phyloP scores from a whole-genome alignment of 1,140 invertebrate species.

The Tetranychus cinnabarinus region DNA sequence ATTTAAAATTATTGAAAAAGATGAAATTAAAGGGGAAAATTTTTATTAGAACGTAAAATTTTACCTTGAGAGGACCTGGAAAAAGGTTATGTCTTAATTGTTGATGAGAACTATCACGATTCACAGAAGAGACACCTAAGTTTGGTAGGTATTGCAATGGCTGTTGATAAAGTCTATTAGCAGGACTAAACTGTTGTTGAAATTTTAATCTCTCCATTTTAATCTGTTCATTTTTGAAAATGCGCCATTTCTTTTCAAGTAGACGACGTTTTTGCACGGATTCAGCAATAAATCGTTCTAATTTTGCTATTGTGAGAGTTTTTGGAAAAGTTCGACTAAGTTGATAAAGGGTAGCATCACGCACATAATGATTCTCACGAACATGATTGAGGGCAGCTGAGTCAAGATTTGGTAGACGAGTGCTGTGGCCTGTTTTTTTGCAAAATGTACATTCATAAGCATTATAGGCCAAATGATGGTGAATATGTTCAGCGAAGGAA shows the following conservation, averaged over 20 bases:
- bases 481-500: background rate
- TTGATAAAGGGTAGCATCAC: background rate
- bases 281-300: background rate
- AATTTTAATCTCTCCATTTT: background rate
- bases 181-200: no score
- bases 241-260: background rate
- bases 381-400: background rate
- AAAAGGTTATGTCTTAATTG: no score
- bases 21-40: no score
- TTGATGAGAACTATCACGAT: no score
- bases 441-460: slow-evolving; percentile 1
- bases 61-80: no score
- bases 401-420: background rate
- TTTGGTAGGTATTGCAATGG: no score
- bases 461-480: slow-evolving; percentile 1
- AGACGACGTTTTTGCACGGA: background rate
- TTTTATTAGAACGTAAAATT: no score
- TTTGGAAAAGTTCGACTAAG: background rate
- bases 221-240: background rate
- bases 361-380: background rate
- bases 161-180: no score
- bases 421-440: background rate
- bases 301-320: background rate
- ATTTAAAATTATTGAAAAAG: background rate
- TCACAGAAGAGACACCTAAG: no score